Evolutionary conservation across 2,797 vertebrate genomes (phyloP).

Genomic region (Chloroceryle inda): DNA sequence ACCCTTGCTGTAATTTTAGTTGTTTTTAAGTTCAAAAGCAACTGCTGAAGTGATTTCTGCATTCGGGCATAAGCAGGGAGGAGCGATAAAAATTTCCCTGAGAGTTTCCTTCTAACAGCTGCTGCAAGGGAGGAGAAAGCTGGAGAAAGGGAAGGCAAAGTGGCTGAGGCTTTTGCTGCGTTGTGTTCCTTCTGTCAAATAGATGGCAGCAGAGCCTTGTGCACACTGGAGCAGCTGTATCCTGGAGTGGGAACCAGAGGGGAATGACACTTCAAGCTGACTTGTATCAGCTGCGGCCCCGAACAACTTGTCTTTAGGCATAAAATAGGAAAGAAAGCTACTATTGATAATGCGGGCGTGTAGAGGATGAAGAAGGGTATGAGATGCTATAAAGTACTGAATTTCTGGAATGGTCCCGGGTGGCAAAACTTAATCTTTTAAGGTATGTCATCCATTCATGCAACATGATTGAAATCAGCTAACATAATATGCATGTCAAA

Average conservation of each 20-base stretch:
- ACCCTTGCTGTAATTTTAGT: background rate
- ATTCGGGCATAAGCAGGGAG: background rate
- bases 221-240: conserved; percentile 47
- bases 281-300: conserved; percentile 57
- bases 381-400: conserved; percentile 73
- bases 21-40: background rate
- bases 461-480: conserved; percentile 78
- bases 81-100: background rate
- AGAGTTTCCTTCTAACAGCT: background rate
- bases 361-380: conserved; percentile 70
- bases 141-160: background rate
- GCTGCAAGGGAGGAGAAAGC: background rate
- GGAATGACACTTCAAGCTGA: conserved; percentile 65
- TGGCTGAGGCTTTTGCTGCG: background rate
- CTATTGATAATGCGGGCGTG: conserved; percentile 66
- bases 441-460: conserved; percentile 79
- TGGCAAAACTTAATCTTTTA: conserved; percentile 81
- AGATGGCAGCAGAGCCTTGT: conserved; percentile 97
- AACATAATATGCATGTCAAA: conserved; percentile 78
- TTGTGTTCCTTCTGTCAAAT: conserved; percentile 74
- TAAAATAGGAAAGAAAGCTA: conserved; percentile 74
- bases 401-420: conserved; percentile 78
- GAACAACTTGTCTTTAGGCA: conserved; percentile 64
- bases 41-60: background rate
- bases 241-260: background rate